Conservation (phyloP, 2,888 invertebrate genomes). For the Catocala sponsa region DNA sequence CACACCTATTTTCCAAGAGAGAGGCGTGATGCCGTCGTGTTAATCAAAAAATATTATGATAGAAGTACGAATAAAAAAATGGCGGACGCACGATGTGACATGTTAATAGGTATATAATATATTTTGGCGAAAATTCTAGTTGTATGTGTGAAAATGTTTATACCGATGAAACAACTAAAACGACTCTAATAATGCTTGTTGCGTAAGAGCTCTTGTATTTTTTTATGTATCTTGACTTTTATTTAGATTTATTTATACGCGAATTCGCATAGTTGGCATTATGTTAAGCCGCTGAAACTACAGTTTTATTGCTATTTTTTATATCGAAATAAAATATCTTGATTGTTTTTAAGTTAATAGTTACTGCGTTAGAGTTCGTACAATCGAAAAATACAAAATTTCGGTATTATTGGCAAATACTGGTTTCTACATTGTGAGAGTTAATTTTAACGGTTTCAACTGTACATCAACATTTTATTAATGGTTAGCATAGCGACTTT, state of each 20-base stretch:
- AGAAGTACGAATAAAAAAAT: slow-evolving; percentile 26
- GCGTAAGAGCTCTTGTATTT: slow-evolving; percentile 65
- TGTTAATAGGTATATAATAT: slow-evolving; percentile 48
- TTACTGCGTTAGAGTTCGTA: slow-evolving; percentile 5
- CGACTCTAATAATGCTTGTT: slow-evolving; percentile 60
- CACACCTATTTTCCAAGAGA: too few relatives aligned
- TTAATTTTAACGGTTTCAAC: too few relatives aligned
- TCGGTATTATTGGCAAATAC: too few relatives aligned
- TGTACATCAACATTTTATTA: too few relatives aligned
- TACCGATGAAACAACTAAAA: slow-evolving; percentile 59
- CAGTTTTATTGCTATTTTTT: slow-evolving; percentile 44
- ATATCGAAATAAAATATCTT: slow-evolving; percentile 34
- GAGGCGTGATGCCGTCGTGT: slow-evolving; percentile 6
- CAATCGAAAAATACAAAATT: background rate
- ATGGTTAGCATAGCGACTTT: too few relatives aligned
- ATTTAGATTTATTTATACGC: slow-evolving; percentile 64
- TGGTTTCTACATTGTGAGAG: too few relatives aligned
- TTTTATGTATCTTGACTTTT: slow-evolving; percentile 58
- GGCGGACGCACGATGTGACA: slow-evolving; percentile 41
- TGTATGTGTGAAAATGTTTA: slow-evolving; percentile 69
- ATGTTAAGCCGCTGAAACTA: slow-evolving; percentile 44
- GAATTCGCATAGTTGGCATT: slow-evolving; percentile 58
- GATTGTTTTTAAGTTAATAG: slow-evolving; percentile 13
- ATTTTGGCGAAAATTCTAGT: slow-evolving; percentile 56
- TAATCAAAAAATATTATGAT: slow-evolving; percentile 22